Evolutionary conservation across 2,113 vertebrate genomes (phyloP).

Genomic region (Anhinga rufa): DNA sequence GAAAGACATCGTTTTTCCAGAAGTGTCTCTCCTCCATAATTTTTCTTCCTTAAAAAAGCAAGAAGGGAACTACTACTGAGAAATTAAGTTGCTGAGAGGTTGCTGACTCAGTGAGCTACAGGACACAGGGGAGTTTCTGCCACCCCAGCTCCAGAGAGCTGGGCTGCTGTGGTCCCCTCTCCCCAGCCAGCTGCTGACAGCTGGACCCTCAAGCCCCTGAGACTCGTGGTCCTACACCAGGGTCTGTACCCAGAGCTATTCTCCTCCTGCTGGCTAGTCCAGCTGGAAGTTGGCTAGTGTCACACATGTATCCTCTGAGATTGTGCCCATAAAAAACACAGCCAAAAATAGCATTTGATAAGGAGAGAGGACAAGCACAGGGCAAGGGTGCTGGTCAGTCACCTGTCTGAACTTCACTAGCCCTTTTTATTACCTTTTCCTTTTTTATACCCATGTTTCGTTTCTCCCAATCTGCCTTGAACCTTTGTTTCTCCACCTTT

Average conservation of each 20-base stretch:
- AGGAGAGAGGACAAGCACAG: background rate
- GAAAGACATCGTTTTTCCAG: background rate
- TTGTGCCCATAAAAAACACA: rapidly evolving
- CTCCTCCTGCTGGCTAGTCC: background rate
- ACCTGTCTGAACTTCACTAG: background rate
- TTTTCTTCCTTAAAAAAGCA: background rate
- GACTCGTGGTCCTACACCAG: background rate
- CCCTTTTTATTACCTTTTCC: background rate
- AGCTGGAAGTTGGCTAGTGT: background rate
- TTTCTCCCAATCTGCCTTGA: background rate
- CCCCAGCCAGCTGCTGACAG: background rate
- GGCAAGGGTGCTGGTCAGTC: background rate
- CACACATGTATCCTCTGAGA: background rate
- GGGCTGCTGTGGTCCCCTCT: rapidly evolving
- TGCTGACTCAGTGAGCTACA: background rate
- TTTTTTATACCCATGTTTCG: background rate
- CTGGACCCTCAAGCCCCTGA: background rate
- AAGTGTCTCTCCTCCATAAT: background rate
- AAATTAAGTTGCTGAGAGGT: background rate
- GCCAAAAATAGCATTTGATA: background rate
- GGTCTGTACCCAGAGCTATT: background rate
- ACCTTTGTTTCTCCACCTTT: background rate
- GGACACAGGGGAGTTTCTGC: background rate
- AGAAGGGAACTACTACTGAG: background rate
- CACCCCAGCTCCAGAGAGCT: background rate